Evolutionary conservation across 2,888 invertebrate species (phyloP), one percentile per base, ranked within the genome.

Genomic region (Dioctria rufipes): DNA sequence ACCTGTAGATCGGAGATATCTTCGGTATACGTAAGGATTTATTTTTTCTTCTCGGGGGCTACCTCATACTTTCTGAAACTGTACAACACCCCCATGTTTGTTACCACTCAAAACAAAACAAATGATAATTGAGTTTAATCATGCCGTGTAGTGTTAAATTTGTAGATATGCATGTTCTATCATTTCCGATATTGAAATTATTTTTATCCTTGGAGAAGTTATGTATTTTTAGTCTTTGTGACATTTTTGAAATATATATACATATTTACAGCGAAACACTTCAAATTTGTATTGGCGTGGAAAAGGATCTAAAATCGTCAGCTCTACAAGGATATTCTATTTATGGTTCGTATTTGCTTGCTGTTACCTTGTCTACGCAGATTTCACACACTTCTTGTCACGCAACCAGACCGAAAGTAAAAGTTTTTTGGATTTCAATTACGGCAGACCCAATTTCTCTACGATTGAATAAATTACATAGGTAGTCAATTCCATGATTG

Each of bases 401-500:
- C 71, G 71, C 71, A 54, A 71, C 49, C 46, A 25, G 37, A n/a
- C 46, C 13, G 6, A 6, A 13, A 66, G 66, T 9, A 8, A 25
- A 25, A 25, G 25, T 25, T 25, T 25, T 42, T 61, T 3, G 6
- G 61, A 5, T 61, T 42, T 6, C 11, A 11, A 25, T 37, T 61
- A 37, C 8, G 13, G 40, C 6, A 9, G 25, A 13, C 43, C 8
- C 46, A 8, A 8, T n/a, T 2, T 39, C 40, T 37, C 4, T 6
- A 66, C 40, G 11, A 66, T 11, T 11, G n/a, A 40, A 58, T 11
- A 25, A 25, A 25, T 25, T 25, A 25, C 25, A 25, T 25, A 25
- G 25, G 13, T 37, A 71, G 51, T 71, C 71, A 71, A 71, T 71
- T 54, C 54, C 54, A 2, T 39, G 71, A 71, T 71, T 51, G 40